These are phyloP conservation scores for Poecilia wingei DNA, from an alignment of 2,797 vertebrate genomes.

Conservation along the genomic window DNA sequence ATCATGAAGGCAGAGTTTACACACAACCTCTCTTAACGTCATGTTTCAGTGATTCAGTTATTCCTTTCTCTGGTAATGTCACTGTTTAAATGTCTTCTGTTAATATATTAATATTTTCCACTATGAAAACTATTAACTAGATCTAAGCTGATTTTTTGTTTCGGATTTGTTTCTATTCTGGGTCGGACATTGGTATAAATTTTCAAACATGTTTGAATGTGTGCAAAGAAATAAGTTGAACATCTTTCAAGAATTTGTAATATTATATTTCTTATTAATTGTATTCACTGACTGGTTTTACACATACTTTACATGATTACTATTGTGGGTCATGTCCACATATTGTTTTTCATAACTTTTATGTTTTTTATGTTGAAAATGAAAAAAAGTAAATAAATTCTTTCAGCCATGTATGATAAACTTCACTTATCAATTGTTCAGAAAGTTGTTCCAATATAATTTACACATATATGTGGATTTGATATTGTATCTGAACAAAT, in stretches of 20 bases:
- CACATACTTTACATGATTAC: neutral
- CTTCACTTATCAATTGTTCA: neutral
- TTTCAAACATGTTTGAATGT: neutral
- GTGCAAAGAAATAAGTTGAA: neutral
- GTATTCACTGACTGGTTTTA: neutral
- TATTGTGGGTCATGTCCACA: neutral
- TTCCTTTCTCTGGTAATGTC: neutral
- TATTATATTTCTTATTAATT: neutral
- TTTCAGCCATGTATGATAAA: neutral
- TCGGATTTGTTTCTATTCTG: neutral
- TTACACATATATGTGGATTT: neutral
- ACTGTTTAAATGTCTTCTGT: neutral
- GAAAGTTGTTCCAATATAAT: neutral
- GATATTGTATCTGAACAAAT: neutral
- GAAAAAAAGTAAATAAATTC: neutral
- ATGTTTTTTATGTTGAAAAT: neutral
- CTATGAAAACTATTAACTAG: neutral
- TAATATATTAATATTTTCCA: neutral
- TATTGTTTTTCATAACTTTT: neutral
- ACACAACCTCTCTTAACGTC: neutral
- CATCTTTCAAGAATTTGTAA: neutral
- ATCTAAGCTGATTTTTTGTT: neutral
- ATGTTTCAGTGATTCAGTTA: neutral
- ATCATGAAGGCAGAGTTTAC: neutral
- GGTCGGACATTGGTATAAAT: neutral